Percentiles rank a stretch among this genome's conserved stretches.
Conservation (phyloP, 2,888 invertebrate genomes). For the Stenodera caucasica region DNA sequence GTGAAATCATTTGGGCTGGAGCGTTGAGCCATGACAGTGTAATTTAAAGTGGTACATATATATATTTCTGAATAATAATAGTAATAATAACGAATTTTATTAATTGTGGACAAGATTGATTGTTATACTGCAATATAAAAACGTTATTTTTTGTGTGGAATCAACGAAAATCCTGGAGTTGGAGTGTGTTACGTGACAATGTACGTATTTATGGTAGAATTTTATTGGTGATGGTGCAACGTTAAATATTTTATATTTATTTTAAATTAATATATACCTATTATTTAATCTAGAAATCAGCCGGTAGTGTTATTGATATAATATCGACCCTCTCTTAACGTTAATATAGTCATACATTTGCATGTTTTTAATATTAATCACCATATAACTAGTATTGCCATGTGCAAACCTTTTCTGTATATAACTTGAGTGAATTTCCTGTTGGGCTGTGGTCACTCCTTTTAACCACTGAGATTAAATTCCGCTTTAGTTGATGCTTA, state of each 20-base stretch:
- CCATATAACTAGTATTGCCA: slow-evolving; percentile 19
- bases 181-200: slow-evolving; percentile 11
- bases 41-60: slow-evolving; percentile 50
- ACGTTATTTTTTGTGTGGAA: slow-evolving; percentile 6
- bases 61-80: slow-evolving; percentile 38
- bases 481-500: slow-evolving; percentile 19
- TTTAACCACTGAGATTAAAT: slow-evolving; percentile 23
- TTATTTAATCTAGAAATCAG: background rate
- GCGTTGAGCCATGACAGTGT: slow-evolving; percentile 55
- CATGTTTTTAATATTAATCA: slow-evolving; percentile 32
- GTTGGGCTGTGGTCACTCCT: slow-evolving; percentile 43
- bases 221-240: slow-evolving; percentile 2
- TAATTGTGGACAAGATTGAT: slow-evolving; percentile 31
- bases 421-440: slow-evolving; percentile 34
- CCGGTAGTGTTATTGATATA: background rate
- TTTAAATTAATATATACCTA: background rate
- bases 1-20: slow-evolving; percentile 31
- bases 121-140: slow-evolving; percentile 15
- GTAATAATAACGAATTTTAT: slow-evolving; percentile 37
- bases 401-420: slow-evolving; percentile 19
- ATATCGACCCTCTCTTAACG: background rate
- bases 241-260: background rate
- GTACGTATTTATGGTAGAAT: slow-evolving; percentile 5
- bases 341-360: slow-evolving; percentile 19
- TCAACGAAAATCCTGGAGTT: slow-evolving; percentile 6